Evolutionary conservation across 1,140 invertebrate species (phyloP).

Genomic region (Drosophila suzukii): DNA sequence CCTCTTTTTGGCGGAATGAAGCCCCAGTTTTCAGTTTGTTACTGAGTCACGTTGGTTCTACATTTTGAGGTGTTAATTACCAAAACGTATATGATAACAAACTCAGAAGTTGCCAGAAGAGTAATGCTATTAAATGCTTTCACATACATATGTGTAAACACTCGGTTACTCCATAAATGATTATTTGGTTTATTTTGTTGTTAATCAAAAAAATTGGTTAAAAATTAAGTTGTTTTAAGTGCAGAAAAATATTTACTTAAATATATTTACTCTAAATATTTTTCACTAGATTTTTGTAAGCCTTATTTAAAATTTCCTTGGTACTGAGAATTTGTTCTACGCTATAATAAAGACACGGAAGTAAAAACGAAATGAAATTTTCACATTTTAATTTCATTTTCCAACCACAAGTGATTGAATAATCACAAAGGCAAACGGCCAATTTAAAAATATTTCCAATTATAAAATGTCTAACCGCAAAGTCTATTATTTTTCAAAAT

Average conservation of each 20-base stretch:
- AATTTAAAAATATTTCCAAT: slow-evolving; percentile 25
- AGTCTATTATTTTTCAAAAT: slow-evolving; percentile 7
- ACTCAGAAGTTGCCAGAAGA: slow-evolving; percentile 7
- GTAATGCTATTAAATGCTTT: slow-evolving; percentile 5
- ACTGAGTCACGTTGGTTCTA: slow-evolving; percentile 37
- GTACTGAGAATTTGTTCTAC: background rate
- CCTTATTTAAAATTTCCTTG: background rate
- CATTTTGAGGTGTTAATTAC: slow-evolving; percentile 59
- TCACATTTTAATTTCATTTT: background rate
- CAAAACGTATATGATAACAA: slow-evolving; percentile 24
- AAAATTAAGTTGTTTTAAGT: too few relatives aligned
- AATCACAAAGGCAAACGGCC: background rate
- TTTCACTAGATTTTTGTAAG: background rate
- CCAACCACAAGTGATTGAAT: slow-evolving; percentile 1
- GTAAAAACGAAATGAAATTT: background rate
- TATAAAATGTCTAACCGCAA: slow-evolving; percentile 18
- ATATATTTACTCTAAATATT: too few relatives aligned
- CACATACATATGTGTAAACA: slow-evolving; percentile 13
- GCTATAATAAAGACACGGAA: background rate
- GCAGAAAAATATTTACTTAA: too few relatives aligned
- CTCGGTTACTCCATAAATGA: background rate
- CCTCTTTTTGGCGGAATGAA: background rate
- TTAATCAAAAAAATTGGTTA: background rate
- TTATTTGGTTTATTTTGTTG: background rate
- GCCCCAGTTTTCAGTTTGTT: background rate